Base-by-base conservation (phyloP, 2,797 vertebrate species). In the Anas georgica region DNA sequence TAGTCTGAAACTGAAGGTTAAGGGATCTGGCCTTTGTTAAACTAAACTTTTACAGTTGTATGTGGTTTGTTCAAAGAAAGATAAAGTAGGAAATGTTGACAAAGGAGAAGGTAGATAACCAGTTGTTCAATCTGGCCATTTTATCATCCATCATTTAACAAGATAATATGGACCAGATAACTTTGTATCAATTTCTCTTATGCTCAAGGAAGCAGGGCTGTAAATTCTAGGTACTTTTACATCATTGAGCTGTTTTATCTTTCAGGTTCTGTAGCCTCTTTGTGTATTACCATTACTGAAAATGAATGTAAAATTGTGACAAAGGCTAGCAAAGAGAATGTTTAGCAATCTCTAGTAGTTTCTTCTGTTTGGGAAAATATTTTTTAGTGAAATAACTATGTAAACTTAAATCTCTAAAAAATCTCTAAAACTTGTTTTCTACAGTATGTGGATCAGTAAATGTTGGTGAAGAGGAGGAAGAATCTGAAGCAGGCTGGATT, bases 401-500 rank as follows among this genome's bases (percentile, higher is more conserved):
- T 72, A 46, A 86, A 76, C 17, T 90, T 75, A 87, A 92, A 89
- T 68, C 15, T 68, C 31, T 85, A 50, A 89, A 93, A 88, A 91
- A 89, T 68, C 15, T 68, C 31, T 85, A 50, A 89, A 93, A 88
- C 91, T 41, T 95, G 82, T 97, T 96, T 93, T 60, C 76, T 97
- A 39, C 97, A 99, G 99, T 98, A 96, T 99, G 99, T 97, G 99
- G 99, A 94, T 98, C 96, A 92, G 98, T 98, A 94, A 98, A 98
- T 92, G 98, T 98, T 52, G 98, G 96, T 91, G 98, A 99, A 84
- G 99, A 99, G 80, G 99, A 99, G 94, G 98, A 97, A 5, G 99
- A 99, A 97, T 96, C 98, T 37, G 99, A 99, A 96, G 98, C 99
- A 13, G 99, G 99, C 81, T 99, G 99, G 99, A 99, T 99, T 91